A percentile compares a stretch with the other conserved stretches of the same genome.
Evolutionary conservation across 2,797 vertebrate genomes (phyloP).

Genomic region (Micropoecilia bifurca): DNA sequence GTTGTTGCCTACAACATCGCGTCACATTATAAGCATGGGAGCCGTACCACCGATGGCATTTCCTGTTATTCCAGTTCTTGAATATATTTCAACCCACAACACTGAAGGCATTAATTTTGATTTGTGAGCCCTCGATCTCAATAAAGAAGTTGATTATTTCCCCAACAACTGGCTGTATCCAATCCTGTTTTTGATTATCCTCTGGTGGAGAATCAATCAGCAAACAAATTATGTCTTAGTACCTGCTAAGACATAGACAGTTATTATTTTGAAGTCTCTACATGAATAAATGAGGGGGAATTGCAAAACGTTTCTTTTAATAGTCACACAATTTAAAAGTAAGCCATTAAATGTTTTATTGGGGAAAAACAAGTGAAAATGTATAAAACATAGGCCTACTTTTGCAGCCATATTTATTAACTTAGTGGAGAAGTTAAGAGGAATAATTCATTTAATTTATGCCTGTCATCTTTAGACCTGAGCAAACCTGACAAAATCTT

Average conservation of each 20-base stretch:
- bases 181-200: background rate
- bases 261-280: background rate
- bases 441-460: background rate
- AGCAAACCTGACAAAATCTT: background rate
- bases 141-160: background rate
- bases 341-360: background rate
- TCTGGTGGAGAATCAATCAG: background rate
- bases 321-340: background rate
- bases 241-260: background rate
- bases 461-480: background rate
- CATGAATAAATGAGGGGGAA: background rate
- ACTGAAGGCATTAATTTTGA: background rate
- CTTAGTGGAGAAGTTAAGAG: background rate
- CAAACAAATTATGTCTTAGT: too few relatives aligned
- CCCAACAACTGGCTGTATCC: background rate
- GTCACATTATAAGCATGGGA: constrained; percentile 59
- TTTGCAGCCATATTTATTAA: background rate
- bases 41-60: background rate
- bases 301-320: background rate
- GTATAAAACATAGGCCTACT: too few relatives aligned
- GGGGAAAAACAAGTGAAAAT: background rate
- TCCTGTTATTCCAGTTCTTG: background rate
- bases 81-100: background rate
- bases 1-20: constrained; percentile 58
- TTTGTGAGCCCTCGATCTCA: background rate